Evolutionary conservation across 2,113 vertebrate species (phyloP).

Genomic region (Gymnorhina tibicen): DNA sequence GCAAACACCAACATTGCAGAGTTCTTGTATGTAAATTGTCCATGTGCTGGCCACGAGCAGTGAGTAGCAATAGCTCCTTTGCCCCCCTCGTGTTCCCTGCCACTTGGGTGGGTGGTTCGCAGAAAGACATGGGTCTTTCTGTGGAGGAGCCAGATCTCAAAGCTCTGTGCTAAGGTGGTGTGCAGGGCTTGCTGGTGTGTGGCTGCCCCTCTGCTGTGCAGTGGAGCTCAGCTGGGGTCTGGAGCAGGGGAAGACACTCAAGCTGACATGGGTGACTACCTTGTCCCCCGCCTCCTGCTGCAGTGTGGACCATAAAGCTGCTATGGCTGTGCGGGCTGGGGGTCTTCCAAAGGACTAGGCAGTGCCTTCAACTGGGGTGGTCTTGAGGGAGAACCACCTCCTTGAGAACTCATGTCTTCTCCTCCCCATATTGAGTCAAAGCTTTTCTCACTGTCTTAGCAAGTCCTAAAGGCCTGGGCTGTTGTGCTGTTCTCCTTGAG

Average conservation of each 20-base stretch:
- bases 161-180: not conserved
- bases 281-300: not conserved
- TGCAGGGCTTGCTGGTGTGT: not conserved
- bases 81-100: rapidly evolving
- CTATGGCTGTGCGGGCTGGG: not conserved
- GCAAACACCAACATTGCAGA: not conserved
- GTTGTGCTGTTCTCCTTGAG: not conserved
- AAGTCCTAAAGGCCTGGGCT: not conserved
- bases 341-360: not conserved
- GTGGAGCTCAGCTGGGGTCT: not conserved
- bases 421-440: not conserved
- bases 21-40: not conserved
- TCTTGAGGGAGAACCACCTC: not conserved
- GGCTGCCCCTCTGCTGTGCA: not conserved
- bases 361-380: not conserved
- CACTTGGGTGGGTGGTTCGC: not conserved
- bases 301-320: not conserved
- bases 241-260: not conserved
- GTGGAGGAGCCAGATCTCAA: not conserved
- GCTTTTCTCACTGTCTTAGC: not conserved
- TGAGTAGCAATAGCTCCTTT: not conserved
- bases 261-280: rapidly evolving
- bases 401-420: not conserved
- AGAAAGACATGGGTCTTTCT: not conserved
- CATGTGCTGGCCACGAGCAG: rapidly evolving